Percentiles rank a stretch among this genome's conserved stretches.
Conservation (phyloP, 2,797 vertebrate species). For the Geotrypetes seraphini region DNA sequence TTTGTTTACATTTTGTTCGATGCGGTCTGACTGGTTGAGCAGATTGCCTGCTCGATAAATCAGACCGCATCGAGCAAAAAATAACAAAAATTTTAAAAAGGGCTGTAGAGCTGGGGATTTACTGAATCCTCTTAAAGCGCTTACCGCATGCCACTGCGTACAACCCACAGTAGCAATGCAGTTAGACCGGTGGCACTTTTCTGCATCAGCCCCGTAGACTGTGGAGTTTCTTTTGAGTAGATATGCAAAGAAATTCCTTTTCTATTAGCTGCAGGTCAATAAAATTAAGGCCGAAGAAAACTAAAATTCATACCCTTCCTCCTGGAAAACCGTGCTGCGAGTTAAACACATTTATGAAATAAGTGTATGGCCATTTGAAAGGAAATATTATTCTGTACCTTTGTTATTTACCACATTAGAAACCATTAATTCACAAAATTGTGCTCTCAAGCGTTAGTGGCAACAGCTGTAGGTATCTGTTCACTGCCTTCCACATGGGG, state of each 20-base stretch:
- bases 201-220: too few relatives aligned
- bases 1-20: too few relatives aligned
- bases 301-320: constrained; percentile 11
- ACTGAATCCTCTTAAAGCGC: too few relatives aligned
- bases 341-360: constrained; percentile 40
- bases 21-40: too few relatives aligned
- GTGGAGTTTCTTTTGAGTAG: constrained; percentile 27
- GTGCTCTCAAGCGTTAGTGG: constrained; percentile 45
- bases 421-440: constrained; percentile 47
- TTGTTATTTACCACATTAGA: constrained; percentile 44
- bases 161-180: too few relatives aligned
- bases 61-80: too few relatives aligned
- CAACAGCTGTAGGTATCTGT: constrained; percentile 41
- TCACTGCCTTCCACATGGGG: constrained; percentile 38
- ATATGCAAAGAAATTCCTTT: constrained; percentile 20
- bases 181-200: too few relatives aligned
- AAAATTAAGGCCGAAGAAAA: constrained; percentile 14
- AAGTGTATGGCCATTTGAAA: constrained; percentile 25
- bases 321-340: constrained; percentile 8
- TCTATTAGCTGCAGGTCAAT: constrained; percentile 16
- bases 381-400: constrained; percentile 17
- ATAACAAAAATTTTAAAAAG: too few relatives aligned
- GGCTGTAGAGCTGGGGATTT: too few relatives aligned
- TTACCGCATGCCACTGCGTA: too few relatives aligned
- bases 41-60: too few relatives aligned